Evolutionary conservation across 2,113 vertebrate species (phyloP).

Genomic region (Anguilla rostrata): DNA sequence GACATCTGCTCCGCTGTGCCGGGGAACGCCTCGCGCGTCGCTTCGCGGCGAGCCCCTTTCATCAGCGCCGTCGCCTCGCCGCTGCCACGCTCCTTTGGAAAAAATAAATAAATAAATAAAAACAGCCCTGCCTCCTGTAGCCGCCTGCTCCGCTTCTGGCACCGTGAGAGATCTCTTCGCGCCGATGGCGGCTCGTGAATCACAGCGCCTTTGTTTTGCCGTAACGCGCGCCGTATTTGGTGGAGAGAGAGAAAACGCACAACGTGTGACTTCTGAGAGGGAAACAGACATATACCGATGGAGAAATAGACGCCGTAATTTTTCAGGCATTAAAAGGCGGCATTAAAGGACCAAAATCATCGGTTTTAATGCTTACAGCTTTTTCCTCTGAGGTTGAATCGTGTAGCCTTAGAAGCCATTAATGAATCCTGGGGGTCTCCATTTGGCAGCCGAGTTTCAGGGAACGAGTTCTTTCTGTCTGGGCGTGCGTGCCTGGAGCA

Average conservation of each 20-base stretch:
- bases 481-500: neutral
- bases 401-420: neutral
- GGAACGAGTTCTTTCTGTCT: neutral
- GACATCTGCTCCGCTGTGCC: constrained; percentile 1
- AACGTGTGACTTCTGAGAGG: too few species aligned
- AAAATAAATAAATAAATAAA: neutral
- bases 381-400: too few species aligned
- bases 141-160: neutral
- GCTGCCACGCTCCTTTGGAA: neutral
- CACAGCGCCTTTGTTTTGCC: too few species aligned
- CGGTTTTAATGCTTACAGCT: too few species aligned
- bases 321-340: too few species aligned
- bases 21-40: neutral
- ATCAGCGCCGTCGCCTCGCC: neutral
- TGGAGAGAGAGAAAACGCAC: too few species aligned
- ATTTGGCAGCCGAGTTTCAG: neutral
- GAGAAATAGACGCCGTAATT: too few species aligned
- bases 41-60: neutral
- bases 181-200: neutral
- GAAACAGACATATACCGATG: too few species aligned
- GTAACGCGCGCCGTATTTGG: too few species aligned
- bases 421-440: neutral
- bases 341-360: too few species aligned
- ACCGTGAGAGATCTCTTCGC: neutral
- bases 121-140: neutral